Evolutionary conservation across 2,113 vertebrate genomes (phyloP).

Genomic region (Indicator maculatus): DNA sequence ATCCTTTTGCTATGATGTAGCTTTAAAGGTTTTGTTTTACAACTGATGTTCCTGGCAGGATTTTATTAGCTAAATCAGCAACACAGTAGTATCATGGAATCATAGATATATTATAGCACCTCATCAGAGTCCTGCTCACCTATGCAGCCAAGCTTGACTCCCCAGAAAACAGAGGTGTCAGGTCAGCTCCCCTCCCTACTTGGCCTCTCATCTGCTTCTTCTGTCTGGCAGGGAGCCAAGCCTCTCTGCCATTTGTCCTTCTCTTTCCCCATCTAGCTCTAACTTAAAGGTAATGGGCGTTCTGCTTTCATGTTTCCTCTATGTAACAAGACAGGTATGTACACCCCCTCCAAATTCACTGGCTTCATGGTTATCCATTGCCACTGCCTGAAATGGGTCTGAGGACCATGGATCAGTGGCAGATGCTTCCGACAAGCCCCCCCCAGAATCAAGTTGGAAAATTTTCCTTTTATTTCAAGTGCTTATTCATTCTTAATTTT

Average conservation of each 20-base stretch:
- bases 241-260: not conserved
- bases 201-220: not conserved
- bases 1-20: not conserved
- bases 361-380: not conserved
- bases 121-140: rapidly evolving
- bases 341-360: not conserved
- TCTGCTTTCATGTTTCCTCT: not conserved
- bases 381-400: not conserved
- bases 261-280: not conserved
- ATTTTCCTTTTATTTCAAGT: not conserved
- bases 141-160: not conserved
- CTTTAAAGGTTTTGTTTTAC: not conserved
- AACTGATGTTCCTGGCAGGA: not conserved
- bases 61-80: not conserved
- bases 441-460: not conserved
- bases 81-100: not conserved
- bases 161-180: not conserved
- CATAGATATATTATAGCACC: not conserved
- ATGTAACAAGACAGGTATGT: not conserved
- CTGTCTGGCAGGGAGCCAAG: not conserved
- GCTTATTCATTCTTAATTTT: not conserved
- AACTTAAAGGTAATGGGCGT: not conserved
- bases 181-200: not conserved
- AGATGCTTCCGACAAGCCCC: not conserved
- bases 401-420: rapidly evolving